Percentiles rank a stretch among this genome's conserved stretches.
These are phyloP conservation scores for Eugnorisma glareosa DNA, from an alignment of 2,888 invertebrate genomes.

Conservation along the genomic window DNA sequence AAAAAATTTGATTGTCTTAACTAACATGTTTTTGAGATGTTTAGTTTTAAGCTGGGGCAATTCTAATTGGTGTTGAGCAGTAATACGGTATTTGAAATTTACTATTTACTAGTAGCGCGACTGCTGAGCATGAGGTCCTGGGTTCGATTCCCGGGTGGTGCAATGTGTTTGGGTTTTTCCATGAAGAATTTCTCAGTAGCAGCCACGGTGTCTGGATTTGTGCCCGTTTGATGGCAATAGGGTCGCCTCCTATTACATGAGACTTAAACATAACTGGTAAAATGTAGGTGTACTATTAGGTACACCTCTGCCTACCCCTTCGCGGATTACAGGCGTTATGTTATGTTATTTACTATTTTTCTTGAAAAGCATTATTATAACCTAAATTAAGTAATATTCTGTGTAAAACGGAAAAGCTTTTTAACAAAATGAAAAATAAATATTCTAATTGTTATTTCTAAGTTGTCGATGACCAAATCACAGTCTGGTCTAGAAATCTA, in stretches of 20 bases:
- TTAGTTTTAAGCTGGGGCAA: background rate
- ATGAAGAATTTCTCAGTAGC: too few relatives aligned
- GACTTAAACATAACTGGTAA: too few relatives aligned
- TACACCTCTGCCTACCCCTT: too few relatives aligned
- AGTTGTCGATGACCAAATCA: background rate
- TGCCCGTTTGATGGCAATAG: too few relatives aligned
- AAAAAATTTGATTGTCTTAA: slow-evolving; percentile 36
- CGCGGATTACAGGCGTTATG: too few relatives aligned
- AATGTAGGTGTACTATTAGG: too few relatives aligned
- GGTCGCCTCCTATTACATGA: too few relatives aligned
- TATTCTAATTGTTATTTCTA: background rate
- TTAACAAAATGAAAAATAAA: background rate
- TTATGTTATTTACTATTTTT: background rate
- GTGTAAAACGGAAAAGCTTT: background rate
- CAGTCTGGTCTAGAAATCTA: background rate
- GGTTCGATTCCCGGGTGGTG: too few relatives aligned
- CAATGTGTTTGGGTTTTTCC: too few relatives aligned
- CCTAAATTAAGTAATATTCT: background rate
- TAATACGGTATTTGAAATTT: background rate
- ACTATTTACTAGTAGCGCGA: background rate
- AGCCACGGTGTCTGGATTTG: too few relatives aligned
- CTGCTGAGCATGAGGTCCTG: too few relatives aligned
- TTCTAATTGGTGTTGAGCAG: slow-evolving; percentile 38
- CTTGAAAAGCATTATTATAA: background rate
- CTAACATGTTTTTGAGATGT: slow-evolving; percentile 6